Percentiles rank a stretch among this genome's conserved stretches.
Conservation (phyloP, 2,113 vertebrate species). For the Zosterops hypoxanthus region DNA sequence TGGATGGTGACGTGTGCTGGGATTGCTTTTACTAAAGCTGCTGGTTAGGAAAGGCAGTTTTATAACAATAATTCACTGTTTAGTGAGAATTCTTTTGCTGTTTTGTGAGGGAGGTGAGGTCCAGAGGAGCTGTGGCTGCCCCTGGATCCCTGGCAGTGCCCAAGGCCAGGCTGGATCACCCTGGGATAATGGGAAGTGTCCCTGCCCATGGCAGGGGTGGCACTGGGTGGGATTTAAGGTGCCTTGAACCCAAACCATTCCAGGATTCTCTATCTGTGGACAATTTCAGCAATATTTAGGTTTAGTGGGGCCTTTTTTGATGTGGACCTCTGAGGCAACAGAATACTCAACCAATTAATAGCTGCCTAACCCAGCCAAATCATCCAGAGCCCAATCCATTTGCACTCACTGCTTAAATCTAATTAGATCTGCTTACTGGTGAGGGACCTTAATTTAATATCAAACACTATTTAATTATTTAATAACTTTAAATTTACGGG, state of each 20-base stretch:
- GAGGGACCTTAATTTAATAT: not conserved
- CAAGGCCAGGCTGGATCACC: not conserved
- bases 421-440: not conserved
- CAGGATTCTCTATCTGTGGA: not conserved
- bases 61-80: not conserved
- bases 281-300: not conserved
- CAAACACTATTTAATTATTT: not conserved
- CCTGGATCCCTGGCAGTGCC: not conserved
- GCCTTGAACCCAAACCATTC: not conserved
- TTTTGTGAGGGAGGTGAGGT: not conserved
- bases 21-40: not conserved
- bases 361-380: not conserved
- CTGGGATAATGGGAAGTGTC: rapidly evolving
- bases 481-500: not conserved
- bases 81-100: not conserved
- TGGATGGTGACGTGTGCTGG: not conserved
- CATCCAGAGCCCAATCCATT: not conserved
- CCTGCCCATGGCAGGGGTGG: not conserved
- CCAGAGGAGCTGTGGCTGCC: not conserved
- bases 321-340: not conserved
- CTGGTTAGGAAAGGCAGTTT: not conserved
- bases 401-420: not conserved
- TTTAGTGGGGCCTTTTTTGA: not conserved
- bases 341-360: not conserved
- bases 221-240: not conserved